Evolutionary conservation across 37 sponge, comb jelly and placozoan species (phyloP).

Genomic region (Aplysina aerophoba): DNA sequence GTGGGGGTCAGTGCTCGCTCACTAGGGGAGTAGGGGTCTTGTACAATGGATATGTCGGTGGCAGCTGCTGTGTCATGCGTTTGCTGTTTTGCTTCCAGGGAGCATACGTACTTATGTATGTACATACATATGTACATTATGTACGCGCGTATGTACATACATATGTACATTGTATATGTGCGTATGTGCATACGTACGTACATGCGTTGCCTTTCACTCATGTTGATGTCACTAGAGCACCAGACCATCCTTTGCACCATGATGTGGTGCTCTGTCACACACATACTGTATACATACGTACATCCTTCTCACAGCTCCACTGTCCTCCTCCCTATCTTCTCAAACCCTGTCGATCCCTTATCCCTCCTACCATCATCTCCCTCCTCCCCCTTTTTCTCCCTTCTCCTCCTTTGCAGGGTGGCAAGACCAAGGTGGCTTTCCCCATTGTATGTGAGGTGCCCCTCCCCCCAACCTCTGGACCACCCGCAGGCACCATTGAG

Average conservation of each 20-base stretch:
- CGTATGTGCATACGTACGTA: neutral
- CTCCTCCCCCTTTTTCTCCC: neutral
- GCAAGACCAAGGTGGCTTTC: conserved; percentile 81
- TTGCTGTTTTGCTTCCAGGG: too few species aligned
- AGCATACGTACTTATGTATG: neutral
- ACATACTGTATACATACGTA: too few species aligned
- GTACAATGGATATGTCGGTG: too few species aligned
- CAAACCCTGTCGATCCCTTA: neutral
- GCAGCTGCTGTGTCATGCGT: too few species aligned
- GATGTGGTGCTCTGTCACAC: too few species aligned
- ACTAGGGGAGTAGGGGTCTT: too few species aligned
- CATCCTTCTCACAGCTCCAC: too few species aligned
- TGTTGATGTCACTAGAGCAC: neutral
- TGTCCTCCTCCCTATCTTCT: too few species aligned
- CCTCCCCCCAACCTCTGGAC: conserved; percentile 52
- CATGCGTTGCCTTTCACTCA: neutral
- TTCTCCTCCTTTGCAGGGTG: conserved; percentile 37
- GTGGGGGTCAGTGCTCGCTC: too few species aligned
- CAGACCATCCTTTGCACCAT: neutral
- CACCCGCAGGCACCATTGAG: conserved; percentile 70
- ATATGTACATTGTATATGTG: neutral
- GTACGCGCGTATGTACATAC: neutral
- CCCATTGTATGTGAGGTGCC: conserved; percentile 76
- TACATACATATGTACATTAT: neutral
- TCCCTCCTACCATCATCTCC: neutral